These are phyloP conservation scores for Peucedramus taeniatus DNA, from an alignment of 2,113 vertebrate genomes.

Conservation along the genomic window DNA sequence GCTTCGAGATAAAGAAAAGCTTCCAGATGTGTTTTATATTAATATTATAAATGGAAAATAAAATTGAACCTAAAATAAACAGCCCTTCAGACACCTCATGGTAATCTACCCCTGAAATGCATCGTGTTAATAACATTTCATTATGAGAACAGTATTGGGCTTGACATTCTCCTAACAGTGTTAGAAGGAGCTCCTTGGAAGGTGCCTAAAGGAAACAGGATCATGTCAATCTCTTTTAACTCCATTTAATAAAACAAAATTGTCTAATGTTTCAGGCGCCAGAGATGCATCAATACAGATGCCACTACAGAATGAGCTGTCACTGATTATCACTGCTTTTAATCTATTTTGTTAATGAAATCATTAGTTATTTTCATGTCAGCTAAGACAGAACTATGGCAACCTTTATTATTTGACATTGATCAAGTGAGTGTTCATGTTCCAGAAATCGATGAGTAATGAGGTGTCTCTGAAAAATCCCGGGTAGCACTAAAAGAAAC, in stretches of 20 bases:
- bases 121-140: neutral
- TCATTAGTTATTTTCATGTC: constrained; percentile 28
- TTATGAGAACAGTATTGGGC: neutral
- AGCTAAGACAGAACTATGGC: neutral
- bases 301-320: constrained; percentile 17
- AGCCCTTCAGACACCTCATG: neutral
- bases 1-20: neutral
- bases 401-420: constrained; percentile 6
- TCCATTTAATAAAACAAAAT: constrained; percentile 29
- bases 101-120: neutral
- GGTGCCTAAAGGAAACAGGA: neutral
- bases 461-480: neutral
- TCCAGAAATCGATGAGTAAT: neutral
- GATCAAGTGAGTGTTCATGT: neutral
- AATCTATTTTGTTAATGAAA: constrained; percentile 39
- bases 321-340: constrained; percentile 9
- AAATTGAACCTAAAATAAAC: neutral
- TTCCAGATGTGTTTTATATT: neutral
- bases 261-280: neutral
- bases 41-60: neutral
- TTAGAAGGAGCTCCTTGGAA: neutral
- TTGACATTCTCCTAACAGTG: neutral
- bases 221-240: constrained; percentile 18
- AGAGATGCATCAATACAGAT: constrained; percentile 14
- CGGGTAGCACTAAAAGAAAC: neutral